Conservation (phyloP, 2,888 invertebrate genomes). For the Neoascia interrupta region DNA sequence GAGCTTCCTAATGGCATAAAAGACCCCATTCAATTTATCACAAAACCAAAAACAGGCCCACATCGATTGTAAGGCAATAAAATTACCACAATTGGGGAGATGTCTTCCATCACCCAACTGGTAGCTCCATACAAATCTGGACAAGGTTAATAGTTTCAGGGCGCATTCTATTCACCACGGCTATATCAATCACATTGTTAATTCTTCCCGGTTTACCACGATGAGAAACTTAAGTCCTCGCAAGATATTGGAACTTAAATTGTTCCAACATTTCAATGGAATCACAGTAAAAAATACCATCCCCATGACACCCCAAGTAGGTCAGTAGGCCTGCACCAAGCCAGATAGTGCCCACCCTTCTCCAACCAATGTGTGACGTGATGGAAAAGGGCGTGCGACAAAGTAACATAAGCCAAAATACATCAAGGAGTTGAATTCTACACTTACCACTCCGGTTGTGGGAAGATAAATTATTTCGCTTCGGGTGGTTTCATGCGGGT, state of each 20-base stretch:
- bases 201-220: too few relatives aligned
- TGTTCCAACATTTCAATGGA: slow-evolving; percentile 25
- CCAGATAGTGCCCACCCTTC: slow-evolving; percentile 13
- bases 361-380: neutral
- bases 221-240: too few relatives aligned
- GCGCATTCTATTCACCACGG: neutral
- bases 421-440: slow-evolving; percentile 28
- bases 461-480: slow-evolving; percentile 3
- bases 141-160: slow-evolving; percentile 14
- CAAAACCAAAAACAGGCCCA: neutral
- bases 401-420: neutral
- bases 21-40: too few relatives aligned
- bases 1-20: too few relatives aligned
- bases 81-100: slow-evolving; percentile 11
- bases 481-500: neutral
- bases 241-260: slow-evolving; percentile 22
- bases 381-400: neutral
- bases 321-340: slow-evolving; percentile 32
- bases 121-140: slow-evolving; percentile 6
- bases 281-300: slow-evolving; percentile 26
- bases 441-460: slow-evolving; percentile 11
- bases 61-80: neutral
- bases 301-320: slow-evolving; percentile 13
- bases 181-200: slow-evolving; percentile 9
- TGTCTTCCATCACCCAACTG: slow-evolving; percentile 12